Conservation (phyloP, 2,888 invertebrate genomes). For the Helleia helle region DNA sequence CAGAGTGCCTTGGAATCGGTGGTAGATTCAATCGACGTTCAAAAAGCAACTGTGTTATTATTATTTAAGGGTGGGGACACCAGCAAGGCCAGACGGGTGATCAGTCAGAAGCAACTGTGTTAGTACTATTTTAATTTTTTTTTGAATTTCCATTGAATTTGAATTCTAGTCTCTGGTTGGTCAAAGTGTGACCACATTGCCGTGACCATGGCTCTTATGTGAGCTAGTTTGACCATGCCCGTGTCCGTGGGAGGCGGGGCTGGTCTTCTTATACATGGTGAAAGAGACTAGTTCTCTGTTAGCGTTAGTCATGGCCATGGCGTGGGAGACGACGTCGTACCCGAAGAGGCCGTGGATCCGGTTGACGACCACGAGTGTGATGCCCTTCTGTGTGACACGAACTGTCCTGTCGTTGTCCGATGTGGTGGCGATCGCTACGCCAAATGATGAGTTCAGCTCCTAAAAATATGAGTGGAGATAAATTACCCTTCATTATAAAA, state of each 20-base stretch:
- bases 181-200: conserved; percentile 48
- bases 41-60: too few species aligned
- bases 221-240: conserved; percentile 32
- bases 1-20: too few species aligned
- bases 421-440: conserved; percentile 40
- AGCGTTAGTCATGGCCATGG: conserved; percentile 67
- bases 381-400: conserved; percentile 51
- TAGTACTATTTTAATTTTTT: too few species aligned
- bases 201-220: conserved; percentile 35
- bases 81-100: too few species aligned
- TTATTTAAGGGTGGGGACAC: too few species aligned
- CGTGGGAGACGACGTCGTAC: conserved; percentile 64
- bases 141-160: too few species aligned
- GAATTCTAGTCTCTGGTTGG: too few species aligned
- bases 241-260: conserved; percentile 34
- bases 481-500: too few species aligned
- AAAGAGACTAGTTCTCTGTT: conserved; percentile 64
- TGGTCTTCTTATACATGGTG: conserved; percentile 63
- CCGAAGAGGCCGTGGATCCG: conserved; percentile 60
- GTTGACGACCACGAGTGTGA: conserved; percentile 61
- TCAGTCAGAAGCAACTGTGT: too few species aligned
- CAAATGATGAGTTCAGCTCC: conserved; percentile 58
- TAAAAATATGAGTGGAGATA: conserved; percentile 27
- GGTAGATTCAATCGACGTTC: too few species aligned
- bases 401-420: conserved; percentile 51